Base-by-base conservation (phyloP, 2,797 vertebrate genomes). In the Tokudaia tokunoshimensis region DNA sequence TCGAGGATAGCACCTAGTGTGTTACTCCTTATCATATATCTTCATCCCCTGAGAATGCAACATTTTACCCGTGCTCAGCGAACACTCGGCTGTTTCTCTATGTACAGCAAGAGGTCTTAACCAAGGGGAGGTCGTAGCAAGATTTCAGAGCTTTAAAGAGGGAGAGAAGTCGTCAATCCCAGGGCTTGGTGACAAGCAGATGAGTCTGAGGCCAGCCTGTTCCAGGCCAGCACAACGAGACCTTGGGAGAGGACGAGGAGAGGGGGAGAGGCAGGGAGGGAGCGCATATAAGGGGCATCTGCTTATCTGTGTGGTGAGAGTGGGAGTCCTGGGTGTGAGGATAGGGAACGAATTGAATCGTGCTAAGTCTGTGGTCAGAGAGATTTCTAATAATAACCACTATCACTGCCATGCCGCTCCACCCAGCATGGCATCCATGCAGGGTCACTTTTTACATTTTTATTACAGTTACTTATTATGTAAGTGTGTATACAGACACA, bases 351-450 rank as follows among this genome's bases (percentile, higher is more conserved):
- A 96, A 87, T 85, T 79, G 85, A 96, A 87, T 85, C 89, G 94
- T 95, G 96, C 72, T 79, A 94, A 86, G 57, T 94, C 50, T 96
- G 97, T 87, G 96, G 97, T 97, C 72, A 92, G 89, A 85, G 74
- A 67, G 47, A 95, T 95, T 85, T 97, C 97, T 97, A 96, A 96
- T 95, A 95, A 97, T 96, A 96, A 92, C 88, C 37, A 50, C 81
- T 26, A 34, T 41, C 87, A 88, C 1, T 78, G 41, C 13, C 24
- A 19, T 74, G 41, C 34, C 91, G 67, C 37, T 93, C 79, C 52
- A 37, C 41, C 72, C 95, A n/a, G 17, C 3, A 37, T 0, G 89
- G 74, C 57, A 78, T 87, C 83, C 34, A 31, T 83, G 90, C 52
- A 11, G 3, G 29, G 70, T 87, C 55, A 50, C 26, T 80, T 37